Evolutionary conservation across 2,113 vertebrate species (phyloP), one percentile per base, ranked within the genome.

Genomic region (Cavia aperea): DNA sequence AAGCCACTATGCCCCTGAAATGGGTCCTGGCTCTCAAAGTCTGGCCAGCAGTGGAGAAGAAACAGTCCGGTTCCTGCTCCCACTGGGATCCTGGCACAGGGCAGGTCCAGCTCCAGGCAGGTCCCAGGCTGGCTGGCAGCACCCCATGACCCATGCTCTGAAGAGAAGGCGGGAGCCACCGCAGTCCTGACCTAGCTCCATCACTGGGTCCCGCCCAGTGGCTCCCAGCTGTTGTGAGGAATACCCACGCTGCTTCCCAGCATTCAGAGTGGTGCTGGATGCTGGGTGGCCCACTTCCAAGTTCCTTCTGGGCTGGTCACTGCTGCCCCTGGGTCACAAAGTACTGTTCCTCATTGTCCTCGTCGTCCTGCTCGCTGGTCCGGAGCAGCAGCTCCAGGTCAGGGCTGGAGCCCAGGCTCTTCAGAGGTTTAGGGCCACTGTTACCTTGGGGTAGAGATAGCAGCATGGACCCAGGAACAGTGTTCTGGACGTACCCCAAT

Each of bases 321-420:
- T 89, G 94, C 19, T 96, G 96, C 1, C 96, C 96, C 26, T 95
- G 93, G 23, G 95, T 97, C 95, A 98, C 97, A 29, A 97, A 96
- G 63, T 98, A 97, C 11, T 98, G 96, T 0, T 97, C 96, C 3
- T 96, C 97, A 1, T 95, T 90, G 6, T 97, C 97, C 0, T 96
- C 97, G 1, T 97, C 96, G 11, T 96, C 97, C 2, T 33, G 96
- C n/a, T 96, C 97, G 60, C 95, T 49, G 16, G 88, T 97, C 94
- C 84, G 97, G 39, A 99, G 97, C 16, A 98, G 98, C 78, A 99
- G 96, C 97, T 98, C 98, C 54, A 98, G 97, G 95, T 99, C 98
- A 0, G 97, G 96, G 86, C 86, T 73, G 1, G 97, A 97, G 93
- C 96, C 97, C 62, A 96, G 91, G 19, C 92, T 97, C 95, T 95